These are phyloP conservation scores for Cettia cetti DNA, from an alignment of 2,113 vertebrate genomes.

Conservation along the genomic window DNA sequence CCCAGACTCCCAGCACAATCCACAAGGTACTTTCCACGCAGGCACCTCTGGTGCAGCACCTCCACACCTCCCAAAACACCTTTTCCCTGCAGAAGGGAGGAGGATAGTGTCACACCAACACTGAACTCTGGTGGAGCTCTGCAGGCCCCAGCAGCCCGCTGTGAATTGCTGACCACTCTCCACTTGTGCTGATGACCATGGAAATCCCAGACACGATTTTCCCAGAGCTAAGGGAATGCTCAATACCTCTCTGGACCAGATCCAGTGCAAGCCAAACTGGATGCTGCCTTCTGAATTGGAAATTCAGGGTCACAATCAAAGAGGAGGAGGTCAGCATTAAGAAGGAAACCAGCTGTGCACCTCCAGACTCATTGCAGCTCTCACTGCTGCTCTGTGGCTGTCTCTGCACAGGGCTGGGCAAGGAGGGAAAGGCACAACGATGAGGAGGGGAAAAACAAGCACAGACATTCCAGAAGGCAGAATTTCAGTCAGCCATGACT, in stretches of 20 bases:
- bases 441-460: background rate
- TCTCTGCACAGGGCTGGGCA: background rate
- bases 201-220: background rate
- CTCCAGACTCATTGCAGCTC: background rate
- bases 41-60: background rate
- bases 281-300: background rate
- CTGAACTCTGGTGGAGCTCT: background rate
- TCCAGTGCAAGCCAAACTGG: background rate
- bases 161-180: background rate
- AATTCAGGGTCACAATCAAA: background rate
- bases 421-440: background rate
- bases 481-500: slow-evolving; percentile 17
- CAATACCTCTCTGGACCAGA: background rate
- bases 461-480: background rate
- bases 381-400: background rate
- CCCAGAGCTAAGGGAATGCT: background rate
- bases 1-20: background rate
- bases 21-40: rapidly evolving
- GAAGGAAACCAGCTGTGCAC: background rate
- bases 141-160: background rate
- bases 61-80: background rate
- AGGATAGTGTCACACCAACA: rapidly evolving
- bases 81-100: background rate
- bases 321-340: background rate
- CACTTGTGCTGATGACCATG: rapidly evolving